These are phyloP conservation scores for Thalpophila matura DNA, from an alignment of 2,888 invertebrate species.

Conservation along the genomic window DNA sequence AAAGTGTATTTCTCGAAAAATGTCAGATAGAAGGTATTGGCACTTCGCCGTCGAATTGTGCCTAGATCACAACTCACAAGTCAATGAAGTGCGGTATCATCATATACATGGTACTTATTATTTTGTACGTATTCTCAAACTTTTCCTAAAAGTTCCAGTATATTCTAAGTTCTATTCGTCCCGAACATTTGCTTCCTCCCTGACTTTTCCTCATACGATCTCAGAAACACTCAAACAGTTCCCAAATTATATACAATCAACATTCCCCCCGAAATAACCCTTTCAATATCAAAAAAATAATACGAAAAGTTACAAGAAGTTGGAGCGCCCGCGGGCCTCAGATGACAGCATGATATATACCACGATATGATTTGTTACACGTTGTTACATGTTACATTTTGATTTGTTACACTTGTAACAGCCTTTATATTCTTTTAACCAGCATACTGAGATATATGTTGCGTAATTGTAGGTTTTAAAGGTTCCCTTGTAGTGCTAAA, in stretches of 20 bases:
- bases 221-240: slow-evolving; percentile 43
- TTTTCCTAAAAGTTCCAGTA: slow-evolving; percentile 1
- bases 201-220: slow-evolving; percentile 40
- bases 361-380: slow-evolving; percentile 72
- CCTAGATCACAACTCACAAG: too few relatives aligned
- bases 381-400: slow-evolving; percentile 69
- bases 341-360: slow-evolving; percentile 74
- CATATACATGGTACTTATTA: too few relatives aligned
- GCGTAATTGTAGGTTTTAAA: slow-evolving; percentile 49
- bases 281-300: slow-evolving; percentile 55
- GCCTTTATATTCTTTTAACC: slow-evolving; percentile 60
- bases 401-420: slow-evolving; percentile 72
- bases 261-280: slow-evolving; percentile 58
- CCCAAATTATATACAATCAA: slow-evolving; percentile 64
- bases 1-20: too few relatives aligned
- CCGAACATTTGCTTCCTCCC: slow-evolving; percentile 11
- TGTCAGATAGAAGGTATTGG: too few relatives aligned
- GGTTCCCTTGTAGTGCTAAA: slow-evolving; percentile 25
- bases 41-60: too few relatives aligned
- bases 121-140: neutral
- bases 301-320: slow-evolving; percentile 58
- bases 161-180: slow-evolving; percentile 6
- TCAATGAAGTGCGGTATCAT: too few relatives aligned
- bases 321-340: slow-evolving; percentile 59
- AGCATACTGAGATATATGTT: slow-evolving; percentile 48